Conservation (phyloP, 2,797 vertebrate species). For the Parotocinclus haroldoi region DNA sequence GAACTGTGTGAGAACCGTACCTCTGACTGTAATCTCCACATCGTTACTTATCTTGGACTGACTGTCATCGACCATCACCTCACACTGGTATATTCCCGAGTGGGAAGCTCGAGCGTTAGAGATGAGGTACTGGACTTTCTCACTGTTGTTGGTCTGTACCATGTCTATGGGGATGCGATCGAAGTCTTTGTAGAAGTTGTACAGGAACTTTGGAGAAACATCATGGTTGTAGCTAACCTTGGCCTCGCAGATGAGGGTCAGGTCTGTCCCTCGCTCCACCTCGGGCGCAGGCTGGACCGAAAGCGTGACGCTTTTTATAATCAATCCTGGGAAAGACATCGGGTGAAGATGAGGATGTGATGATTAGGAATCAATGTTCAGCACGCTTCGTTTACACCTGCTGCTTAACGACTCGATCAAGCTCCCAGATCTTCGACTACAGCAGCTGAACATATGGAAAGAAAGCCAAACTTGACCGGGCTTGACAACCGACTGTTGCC, state of each 20-base stretch:
- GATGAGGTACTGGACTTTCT: slow-evolving; percentile 50
- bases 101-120: slow-evolving; percentile 49
- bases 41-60: not conserved
- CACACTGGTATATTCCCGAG: slow-evolving; percentile 63
- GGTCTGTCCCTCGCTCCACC: slow-evolving; percentile 57
- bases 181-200: slow-evolving; percentile 59
- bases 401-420: no score
- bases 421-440: no score
- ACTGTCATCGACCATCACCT: slow-evolving; percentile 32
- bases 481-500: no score
- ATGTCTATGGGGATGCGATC: slow-evolving; percentile 18
- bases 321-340: slow-evolving; percentile 44
- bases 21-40: slow-evolving; percentile 57
- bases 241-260: slow-evolving; percentile 59
- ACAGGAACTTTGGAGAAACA: slow-evolving; percentile 32
- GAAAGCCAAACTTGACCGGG: no score
- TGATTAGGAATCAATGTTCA: not conserved
- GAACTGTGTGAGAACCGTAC: slow-evolving; percentile 45
- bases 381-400: not conserved
- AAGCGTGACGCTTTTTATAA: slow-evolving; percentile 48
- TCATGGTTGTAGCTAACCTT: slow-evolving; percentile 13
- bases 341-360: not conserved
- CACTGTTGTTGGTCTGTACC: slow-evolving; percentile 34
- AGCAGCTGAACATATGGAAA: no score
- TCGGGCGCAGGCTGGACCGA: slow-evolving; percentile 50